Base-by-base conservation (phyloP, 2,797 vertebrate species). In the Urophycis tenuis region DNA sequence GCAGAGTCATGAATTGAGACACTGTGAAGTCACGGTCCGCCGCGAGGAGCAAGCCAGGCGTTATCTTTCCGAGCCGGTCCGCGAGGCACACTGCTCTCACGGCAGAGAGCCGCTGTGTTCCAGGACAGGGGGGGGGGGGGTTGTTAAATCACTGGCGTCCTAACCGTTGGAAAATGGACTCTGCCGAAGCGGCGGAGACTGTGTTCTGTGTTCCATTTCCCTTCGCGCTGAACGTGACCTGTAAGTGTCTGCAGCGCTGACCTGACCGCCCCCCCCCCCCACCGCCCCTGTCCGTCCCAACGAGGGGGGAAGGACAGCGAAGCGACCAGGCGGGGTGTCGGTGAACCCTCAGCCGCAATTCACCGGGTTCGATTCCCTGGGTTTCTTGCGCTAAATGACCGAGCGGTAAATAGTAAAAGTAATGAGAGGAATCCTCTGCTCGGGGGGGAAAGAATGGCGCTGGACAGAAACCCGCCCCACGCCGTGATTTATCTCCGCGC, bases 51-150 rank as follows among this genome's bases (percentile, higher is more conserved):
- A 1, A 34, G 33, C 7, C 3, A 15, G 12, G 39, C 39, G 4
- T 41, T 12, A 3, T 41, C 39, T 41, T 12, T 14, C 14, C 3
- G 39, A 41, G 12, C 39, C 78, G 83, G 75, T 77, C 82, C 80
- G 69, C 79, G 75, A 75, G 71, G 76, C 49, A 77, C 77, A 45
- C 71, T 70, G 53, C 72, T 77, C 72, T 82, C 70, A 64, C 36
- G 81, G 71, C 76, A 33, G 78, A 76, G 77, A 81, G 78, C 41
- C 79, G 53, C 77, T 71, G 30, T 34, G 25, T 78, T 79, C 77
- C 80, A 53, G 76, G 75, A 77, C 80, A 82, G 39, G 64, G 79
- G n/a, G n/a, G n/a, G n/a, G n/a, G n/a, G n/a, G n/a, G n/a, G n/a
- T n/a, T 41, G 77, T 72, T 34, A 78, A 80, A 76, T 76, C 80